phyloP scores from a whole-genome alignment of 2,888 invertebrate species.

The Cheiracanthium punctorium region DNA sequence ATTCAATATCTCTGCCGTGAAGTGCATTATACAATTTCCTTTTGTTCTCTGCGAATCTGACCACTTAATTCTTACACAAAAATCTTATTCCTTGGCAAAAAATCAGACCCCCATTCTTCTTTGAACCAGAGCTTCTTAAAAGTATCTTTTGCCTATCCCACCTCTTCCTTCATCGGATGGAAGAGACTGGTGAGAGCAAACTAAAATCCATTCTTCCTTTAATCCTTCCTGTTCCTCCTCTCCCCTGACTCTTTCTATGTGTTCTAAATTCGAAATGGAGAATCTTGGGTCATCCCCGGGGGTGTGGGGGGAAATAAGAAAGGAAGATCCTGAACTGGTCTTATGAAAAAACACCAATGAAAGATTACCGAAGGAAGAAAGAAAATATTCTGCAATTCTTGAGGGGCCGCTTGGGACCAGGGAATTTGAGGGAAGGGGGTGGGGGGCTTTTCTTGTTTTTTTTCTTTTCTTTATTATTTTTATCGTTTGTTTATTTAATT shows the following conservation, averaged over 20 bases:
- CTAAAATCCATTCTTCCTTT: background rate
- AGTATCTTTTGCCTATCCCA: background rate
- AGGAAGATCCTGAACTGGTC: background rate
- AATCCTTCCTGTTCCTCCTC: background rate
- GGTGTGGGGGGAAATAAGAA: background rate
- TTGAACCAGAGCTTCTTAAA: background rate
- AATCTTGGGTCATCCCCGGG: background rate
- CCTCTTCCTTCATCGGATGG: background rate
- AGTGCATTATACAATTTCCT: background rate
- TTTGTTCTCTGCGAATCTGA: background rate
- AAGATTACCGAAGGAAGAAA: background rate
- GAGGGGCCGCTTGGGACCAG: background rate
- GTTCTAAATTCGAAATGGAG: slow-evolving; percentile 9
- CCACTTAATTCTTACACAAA: slow-evolving; percentile 3
- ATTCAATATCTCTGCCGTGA: too few species aligned
- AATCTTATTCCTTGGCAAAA: background rate
- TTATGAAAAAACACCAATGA: background rate
- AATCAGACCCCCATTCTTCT: background rate
- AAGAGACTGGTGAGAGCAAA: background rate
- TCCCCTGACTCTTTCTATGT: background rate
- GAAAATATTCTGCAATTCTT: background rate
- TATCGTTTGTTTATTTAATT: slow-evolving; percentile 22
- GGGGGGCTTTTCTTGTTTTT: background rate
- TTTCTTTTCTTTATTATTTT: background rate
- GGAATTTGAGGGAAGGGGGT: background rate